A percentile compares a stretch with the other conserved stretches of the same genome.
These are phyloP conservation scores for Philhelius pedissequus DNA, from an alignment of 2,888 invertebrate genomes.

Conservation along the genomic window DNA sequence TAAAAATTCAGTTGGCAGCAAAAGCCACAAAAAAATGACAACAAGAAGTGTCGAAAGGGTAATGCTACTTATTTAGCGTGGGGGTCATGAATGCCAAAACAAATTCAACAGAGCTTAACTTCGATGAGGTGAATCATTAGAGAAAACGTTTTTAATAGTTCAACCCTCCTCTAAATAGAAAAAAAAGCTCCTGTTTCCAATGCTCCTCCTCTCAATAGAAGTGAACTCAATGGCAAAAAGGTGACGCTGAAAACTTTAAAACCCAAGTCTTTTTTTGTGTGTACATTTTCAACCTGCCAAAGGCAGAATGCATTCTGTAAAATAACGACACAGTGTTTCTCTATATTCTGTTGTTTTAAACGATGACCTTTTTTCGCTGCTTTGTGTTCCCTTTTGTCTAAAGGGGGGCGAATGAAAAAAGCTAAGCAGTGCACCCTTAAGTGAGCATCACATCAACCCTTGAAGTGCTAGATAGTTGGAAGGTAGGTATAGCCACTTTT, in stretches of 20 bases:
- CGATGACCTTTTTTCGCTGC: slow-evolving; percentile 10
- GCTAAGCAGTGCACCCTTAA: slow-evolving; percentile 28
- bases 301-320: not conserved
- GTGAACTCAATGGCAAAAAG: slow-evolving; percentile 10
- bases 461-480: slow-evolving; percentile 30
- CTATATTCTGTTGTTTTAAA: slow-evolving; percentile 18
- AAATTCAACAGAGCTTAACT: slow-evolving; percentile 14
- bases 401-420: slow-evolving; percentile 28
- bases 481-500: slow-evolving; percentile 29
- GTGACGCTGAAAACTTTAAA: slow-evolving; percentile 9
- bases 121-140: slow-evolving; percentile 47
- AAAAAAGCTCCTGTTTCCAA: not conserved
- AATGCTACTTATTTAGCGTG: not conserved
- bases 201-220: not conserved
- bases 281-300: slow-evolving; percentile 20
- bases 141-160: slow-evolving; percentile 21
- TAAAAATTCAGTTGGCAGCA: not conserved
- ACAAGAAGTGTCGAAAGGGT: slow-evolving; percentile 7
- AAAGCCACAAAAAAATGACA: not conserved
- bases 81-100: not conserved
- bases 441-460: slow-evolving; percentile 63
- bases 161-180: not conserved
- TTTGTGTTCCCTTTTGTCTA: not conserved
- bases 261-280: not conserved
- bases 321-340: slow-evolving; percentile 27